Percentiles rank a stretch among this genome's conserved stretches.
These are phyloP conservation scores for Ornithoptera alexandrae DNA, from an alignment of 2,888 invertebrate genomes.

Conservation along the genomic window DNA sequence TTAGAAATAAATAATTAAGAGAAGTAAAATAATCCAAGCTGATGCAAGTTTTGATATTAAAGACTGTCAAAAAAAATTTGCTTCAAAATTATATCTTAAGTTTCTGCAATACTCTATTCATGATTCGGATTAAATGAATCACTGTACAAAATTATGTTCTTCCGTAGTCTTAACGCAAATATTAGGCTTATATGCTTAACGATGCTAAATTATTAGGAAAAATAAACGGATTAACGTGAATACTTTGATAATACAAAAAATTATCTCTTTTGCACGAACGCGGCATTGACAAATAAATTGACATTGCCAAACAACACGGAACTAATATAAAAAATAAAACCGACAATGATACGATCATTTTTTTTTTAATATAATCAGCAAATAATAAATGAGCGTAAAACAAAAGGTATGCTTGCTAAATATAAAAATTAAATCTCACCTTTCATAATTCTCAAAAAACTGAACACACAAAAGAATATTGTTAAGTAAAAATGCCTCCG, in stretches of 20 bases:
- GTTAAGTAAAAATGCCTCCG: constrained; percentile 86
- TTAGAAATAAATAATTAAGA: not conserved
- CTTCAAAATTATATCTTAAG: too few species aligned
- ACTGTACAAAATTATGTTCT: not conserved
- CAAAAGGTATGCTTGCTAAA: too few species aligned
- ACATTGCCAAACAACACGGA: constrained; percentile 9
- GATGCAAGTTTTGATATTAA: too few species aligned
- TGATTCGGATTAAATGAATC: not conserved
- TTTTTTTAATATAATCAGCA: not conserved
- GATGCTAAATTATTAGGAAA: constrained; percentile 15
- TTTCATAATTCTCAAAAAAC: constrained; percentile 89
- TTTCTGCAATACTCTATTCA: not conserved
- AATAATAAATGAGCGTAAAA: not conserved
- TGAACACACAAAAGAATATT: constrained; percentile 87
- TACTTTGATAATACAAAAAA: constrained; percentile 14
- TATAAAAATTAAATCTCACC: constrained; percentile 69
- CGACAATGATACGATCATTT: not conserved
- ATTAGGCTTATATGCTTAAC: constrained; percentile 20
- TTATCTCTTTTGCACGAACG: constrained; percentile 16
- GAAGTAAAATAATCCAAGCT: too few species aligned
- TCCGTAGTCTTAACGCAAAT: constrained; percentile 9
- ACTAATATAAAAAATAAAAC: not conserved
- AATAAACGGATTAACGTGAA: constrained; percentile 13
- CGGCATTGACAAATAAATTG: constrained; percentile 21
- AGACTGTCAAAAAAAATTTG: too few species aligned